These are phyloP conservation scores for Aspidiotus rigidus DNA, from an alignment of 2,888 invertebrate species.

Conservation along the genomic window DNA sequence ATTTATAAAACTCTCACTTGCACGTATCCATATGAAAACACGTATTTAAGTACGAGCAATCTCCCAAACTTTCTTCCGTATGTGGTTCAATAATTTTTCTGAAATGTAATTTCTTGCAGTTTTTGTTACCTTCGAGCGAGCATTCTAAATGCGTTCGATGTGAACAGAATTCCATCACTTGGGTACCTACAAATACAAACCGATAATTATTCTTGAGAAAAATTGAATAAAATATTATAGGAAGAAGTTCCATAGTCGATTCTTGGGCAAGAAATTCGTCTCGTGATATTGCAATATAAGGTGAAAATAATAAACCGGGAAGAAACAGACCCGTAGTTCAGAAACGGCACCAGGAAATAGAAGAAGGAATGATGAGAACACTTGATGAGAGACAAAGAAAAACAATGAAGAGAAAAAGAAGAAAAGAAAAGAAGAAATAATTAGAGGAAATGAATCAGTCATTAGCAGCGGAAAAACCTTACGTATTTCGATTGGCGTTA, in stretches of 20 bases:
- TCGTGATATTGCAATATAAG: neutral
- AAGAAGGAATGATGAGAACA: too few species aligned
- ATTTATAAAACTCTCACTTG: slow-evolving; percentile 57
- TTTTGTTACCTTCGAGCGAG: slow-evolving; percentile 39
- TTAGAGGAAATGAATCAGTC: neutral
- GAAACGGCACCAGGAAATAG: too few species aligned
- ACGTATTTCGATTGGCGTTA: slow-evolving; percentile 36
- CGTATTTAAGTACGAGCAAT: slow-evolving; percentile 95
- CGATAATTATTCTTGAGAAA: neutral
- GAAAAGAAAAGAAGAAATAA: slow-evolving; percentile 3
- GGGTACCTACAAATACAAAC: slow-evolving; percentile 50
- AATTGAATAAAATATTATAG: neutral
- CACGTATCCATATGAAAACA: slow-evolving; percentile 99
- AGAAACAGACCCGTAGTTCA: neutral
- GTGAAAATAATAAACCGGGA: neutral
- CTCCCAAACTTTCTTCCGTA: slow-evolving; percentile 89
- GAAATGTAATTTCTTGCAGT: slow-evolving; percentile 86
- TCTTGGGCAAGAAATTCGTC: neutral
- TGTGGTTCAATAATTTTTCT: slow-evolving; percentile 92
- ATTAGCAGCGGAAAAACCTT: slow-evolving; percentile 24
- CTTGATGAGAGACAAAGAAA: too few species aligned
- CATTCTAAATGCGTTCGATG: slow-evolving; percentile 91
- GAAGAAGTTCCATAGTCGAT: neutral
- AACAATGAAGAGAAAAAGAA: too few species aligned
- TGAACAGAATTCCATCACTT: slow-evolving; percentile 92